A percentile compares a stretch with the other conserved stretches of the same genome.
phyloP scores from a whole-genome alignment of 2,797 vertebrate species.

The Adelosebastes latens region DNA sequence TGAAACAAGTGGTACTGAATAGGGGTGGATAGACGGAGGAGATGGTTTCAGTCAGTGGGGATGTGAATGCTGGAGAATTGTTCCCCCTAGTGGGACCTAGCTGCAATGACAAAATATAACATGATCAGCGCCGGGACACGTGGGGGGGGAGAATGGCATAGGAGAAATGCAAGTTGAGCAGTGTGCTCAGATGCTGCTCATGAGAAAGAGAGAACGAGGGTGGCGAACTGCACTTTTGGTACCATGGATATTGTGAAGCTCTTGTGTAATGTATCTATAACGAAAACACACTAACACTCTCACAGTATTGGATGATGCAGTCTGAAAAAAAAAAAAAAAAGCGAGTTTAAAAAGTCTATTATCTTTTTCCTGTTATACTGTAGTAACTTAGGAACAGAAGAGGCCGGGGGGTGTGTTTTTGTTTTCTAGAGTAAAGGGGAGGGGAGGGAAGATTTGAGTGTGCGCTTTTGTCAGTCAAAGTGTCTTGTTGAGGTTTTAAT shows the following conservation, averaged over 20 bases:
- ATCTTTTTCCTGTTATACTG: constrained; percentile 78
- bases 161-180: constrained; percentile 64
- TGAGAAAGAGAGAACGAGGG: constrained; percentile 65
- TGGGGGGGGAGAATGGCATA: constrained; percentile 25
- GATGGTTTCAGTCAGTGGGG: constrained; percentile 46
- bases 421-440: constrained; percentile 47
- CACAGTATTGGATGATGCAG: constrained; percentile 83
- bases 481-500: constrained; percentile 72
- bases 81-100: constrained; percentile 68
- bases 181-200: constrained; percentile 79
- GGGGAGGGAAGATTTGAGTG: constrained; percentile 50
- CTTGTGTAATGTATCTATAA: constrained; percentile 79
- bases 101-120: constrained; percentile 65
- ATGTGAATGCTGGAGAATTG: constrained; percentile 65
- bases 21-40: constrained; percentile 9
- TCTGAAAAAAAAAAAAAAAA: constrained; percentile 70
- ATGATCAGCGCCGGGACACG: constrained; percentile 28
- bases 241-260: constrained; percentile 83
- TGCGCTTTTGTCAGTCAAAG: constrained; percentile 73
- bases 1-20: constrained; percentile 74
- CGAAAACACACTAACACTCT: constrained; percentile 83
- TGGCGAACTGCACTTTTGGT: constrained; percentile 86
- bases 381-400: constrained; percentile 77
- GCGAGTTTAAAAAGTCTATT: constrained; percentile 73
- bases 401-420: constrained; percentile 59